Percentiles rank a stretch among this genome's conserved stretches.
Conservation (phyloP, 2,113 vertebrate genomes). For the Arenaria interpres region DNA sequence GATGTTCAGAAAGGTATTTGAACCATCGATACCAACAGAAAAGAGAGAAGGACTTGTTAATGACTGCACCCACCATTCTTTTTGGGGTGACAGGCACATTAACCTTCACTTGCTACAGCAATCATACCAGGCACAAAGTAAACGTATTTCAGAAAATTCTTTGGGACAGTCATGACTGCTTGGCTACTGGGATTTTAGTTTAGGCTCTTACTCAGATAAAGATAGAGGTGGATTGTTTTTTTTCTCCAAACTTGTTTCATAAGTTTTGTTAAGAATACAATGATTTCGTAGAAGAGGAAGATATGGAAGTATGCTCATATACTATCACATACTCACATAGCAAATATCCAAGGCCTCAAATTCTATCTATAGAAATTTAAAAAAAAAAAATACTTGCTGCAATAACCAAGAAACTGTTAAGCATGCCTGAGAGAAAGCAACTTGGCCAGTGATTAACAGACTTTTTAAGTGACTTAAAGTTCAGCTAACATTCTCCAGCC, state of each 20-base stretch:
- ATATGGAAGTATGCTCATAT: not conserved
- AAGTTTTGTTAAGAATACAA: not conserved
- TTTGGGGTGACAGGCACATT: not conserved
- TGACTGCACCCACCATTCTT: not conserved
- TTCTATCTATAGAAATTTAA: not conserved
- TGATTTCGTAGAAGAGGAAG: not conserved
- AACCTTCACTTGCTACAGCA: not conserved
- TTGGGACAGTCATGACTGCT: not conserved
- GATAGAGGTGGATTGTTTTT: not conserved
- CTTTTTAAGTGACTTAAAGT: constrained; percentile 42
- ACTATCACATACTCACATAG: not conserved
- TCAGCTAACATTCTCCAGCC: not conserved
- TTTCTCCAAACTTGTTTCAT: not conserved
- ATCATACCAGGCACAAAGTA: not conserved
- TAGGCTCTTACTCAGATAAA: not conserved
- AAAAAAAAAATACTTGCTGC: not conserved
- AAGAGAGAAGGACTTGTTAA: not conserved
- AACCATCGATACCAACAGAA: not conserved
- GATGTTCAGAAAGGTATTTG: not conserved
- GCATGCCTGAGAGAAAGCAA: not conserved
- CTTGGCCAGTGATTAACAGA: constrained; percentile 23
- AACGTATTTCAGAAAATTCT: not conserved
- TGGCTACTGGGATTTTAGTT: not conserved
- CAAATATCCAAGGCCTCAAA: not conserved
- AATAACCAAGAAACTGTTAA: not conserved